phyloP scores from a whole-genome alignment of 2,888 invertebrate genomes.

The Mesorhabditis belari region DNA sequence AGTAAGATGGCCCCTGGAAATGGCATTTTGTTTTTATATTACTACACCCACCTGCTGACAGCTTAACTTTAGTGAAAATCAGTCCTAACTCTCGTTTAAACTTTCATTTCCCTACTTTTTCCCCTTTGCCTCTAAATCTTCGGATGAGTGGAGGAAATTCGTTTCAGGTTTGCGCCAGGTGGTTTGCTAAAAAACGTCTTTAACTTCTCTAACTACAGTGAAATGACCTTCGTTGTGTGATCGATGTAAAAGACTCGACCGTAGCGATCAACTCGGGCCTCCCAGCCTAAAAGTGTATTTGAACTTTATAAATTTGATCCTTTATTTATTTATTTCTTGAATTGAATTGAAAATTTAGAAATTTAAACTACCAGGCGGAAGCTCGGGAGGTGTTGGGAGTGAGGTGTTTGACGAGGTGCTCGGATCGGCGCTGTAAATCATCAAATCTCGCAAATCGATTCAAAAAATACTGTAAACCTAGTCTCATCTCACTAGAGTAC shows the following conservation, averaged over 20 bases:
- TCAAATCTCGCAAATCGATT: too few species aligned
- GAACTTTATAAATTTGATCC: too few species aligned
- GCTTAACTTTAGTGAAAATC: too few species aligned
- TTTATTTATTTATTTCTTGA: too few species aligned
- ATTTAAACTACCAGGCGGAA: neutral
- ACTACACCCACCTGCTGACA: too few species aligned
- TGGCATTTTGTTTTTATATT: too few species aligned
- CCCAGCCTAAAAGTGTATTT: slow-evolving; percentile 76
- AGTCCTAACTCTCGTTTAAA: too few species aligned
- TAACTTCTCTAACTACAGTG: slow-evolving; percentile 65
- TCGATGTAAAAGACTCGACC: slow-evolving; percentile 95
- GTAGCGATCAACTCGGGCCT: slow-evolving; percentile 90
- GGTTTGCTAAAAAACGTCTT: neutral
- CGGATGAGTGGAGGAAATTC: too few species aligned
- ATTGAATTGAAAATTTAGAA: neutral
- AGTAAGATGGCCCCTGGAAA: too few species aligned
- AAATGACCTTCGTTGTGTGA: slow-evolving; percentile 88
- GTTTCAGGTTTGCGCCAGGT: slow-evolving; percentile 2
- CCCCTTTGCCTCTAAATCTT: slow-evolving; percentile 3
- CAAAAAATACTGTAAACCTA: too few species aligned
- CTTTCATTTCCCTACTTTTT: too few species aligned
- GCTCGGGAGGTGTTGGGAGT: neutral
- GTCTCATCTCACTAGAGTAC: too few species aligned
- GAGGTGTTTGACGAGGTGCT: neutral
- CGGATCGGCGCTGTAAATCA: neutral